phyloP scores from a whole-genome alignment of 2,113 vertebrate species.

The Chrysemys picta region DNA sequence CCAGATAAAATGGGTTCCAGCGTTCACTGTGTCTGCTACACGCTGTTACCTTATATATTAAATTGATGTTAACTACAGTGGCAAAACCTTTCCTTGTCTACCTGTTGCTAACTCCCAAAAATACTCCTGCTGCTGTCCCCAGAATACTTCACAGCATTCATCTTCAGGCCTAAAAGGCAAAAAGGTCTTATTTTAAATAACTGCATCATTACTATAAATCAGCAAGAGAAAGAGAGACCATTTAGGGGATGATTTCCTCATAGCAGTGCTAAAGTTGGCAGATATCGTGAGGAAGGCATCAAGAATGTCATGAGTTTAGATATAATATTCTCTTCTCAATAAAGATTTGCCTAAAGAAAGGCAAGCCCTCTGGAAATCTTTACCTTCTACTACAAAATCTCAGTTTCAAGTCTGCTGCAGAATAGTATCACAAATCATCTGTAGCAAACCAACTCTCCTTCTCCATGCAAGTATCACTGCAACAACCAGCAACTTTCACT shows the following conservation, averaged over 20 bases:
- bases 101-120: not conserved
- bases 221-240: not conserved
- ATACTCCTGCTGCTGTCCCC: not conserved
- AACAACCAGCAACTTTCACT: not conserved
- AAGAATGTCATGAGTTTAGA: not conserved
- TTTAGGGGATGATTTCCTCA: not conserved
- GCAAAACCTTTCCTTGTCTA: not conserved
- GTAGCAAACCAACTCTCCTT: not conserved
- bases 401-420: not conserved
- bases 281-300: not conserved
- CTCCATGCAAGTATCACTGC: not conserved
- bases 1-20: not conserved
- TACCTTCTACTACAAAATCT: not conserved
- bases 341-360: not conserved
- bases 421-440: not conserved
- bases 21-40: not conserved
- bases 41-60: not conserved
- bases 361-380: not conserved
- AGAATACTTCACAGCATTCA: not conserved
- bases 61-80: too few relatives aligned
- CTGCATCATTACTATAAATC: not conserved
- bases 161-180: not conserved
- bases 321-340: not conserved
- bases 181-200: not conserved
- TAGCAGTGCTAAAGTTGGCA: not conserved